These are phyloP conservation scores for Sesamia inferens DNA, from an alignment of 2,888 invertebrate species.

Conservation along the genomic window DNA sequence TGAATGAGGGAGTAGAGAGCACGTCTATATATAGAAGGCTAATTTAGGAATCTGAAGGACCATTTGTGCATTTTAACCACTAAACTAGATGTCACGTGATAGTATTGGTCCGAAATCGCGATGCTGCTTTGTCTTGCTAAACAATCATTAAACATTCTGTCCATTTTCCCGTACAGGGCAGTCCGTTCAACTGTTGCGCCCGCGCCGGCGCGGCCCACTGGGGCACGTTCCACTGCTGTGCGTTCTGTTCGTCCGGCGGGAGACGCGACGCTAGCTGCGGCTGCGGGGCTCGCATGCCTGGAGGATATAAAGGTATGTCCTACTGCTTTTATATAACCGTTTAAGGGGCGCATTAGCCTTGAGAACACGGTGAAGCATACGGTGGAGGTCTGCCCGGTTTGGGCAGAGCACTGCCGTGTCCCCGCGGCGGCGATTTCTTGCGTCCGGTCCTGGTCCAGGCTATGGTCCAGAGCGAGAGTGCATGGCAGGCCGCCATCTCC, in stretches of 20 bases:
- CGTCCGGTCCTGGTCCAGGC: too few relatives aligned
- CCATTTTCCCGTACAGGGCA: slow-evolving; percentile 86
- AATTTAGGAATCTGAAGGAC: too few relatives aligned
- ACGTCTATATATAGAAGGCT: too few relatives aligned
- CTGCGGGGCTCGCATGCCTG: slow-evolving; percentile 94
- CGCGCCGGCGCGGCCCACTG: slow-evolving; percentile 91
- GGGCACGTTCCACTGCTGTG: slow-evolving; percentile 94
- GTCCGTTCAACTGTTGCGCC: slow-evolving; percentile 92
- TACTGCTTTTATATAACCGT: background rate
- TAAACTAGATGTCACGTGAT: background rate
- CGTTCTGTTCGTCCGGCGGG: slow-evolving; percentile 95
- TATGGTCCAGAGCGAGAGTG: too few relatives aligned
- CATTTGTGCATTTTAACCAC: background rate
- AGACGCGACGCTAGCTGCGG: slow-evolving; percentile 92
- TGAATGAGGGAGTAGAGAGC: too few relatives aligned
- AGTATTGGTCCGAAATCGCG: background rate
- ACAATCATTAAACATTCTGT: background rate
- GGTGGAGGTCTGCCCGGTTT: too few relatives aligned
- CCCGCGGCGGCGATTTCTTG: too few relatives aligned
- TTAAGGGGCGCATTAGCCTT: too few relatives aligned
- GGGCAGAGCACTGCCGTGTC: too few relatives aligned
- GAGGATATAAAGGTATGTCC: slow-evolving; percentile 89
- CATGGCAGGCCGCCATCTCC: too few relatives aligned
- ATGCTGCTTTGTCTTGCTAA: background rate
- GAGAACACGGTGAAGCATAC: too few relatives aligned